These are phyloP conservation scores for Meghimatium bilineatum DNA, from an alignment of 2,888 invertebrate genomes.

Conservation along the genomic window DNA sequence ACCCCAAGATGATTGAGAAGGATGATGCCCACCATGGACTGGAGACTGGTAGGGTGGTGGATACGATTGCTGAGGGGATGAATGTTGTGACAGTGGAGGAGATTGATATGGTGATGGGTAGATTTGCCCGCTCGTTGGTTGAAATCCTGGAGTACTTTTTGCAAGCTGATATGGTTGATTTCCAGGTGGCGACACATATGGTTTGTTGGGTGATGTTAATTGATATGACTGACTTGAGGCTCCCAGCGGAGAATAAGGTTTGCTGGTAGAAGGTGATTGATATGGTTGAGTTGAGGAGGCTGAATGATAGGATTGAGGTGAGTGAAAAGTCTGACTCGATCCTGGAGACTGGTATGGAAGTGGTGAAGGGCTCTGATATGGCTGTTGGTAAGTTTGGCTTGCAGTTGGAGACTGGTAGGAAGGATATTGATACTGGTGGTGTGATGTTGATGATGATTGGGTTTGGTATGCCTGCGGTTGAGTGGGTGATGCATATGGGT, in stretches of 20 bases:
- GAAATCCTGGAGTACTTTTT: neutral
- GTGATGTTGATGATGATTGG: constrained; percentile 24
- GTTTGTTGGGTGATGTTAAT: constrained; percentile 7
- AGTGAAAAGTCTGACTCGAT: constrained; percentile 26
- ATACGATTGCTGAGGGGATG: constrained; percentile 32
- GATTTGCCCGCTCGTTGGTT: constrained; percentile 24
- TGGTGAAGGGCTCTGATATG: constrained; percentile 39
- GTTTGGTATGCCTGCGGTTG: constrained; percentile 33
- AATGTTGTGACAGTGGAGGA: constrained; percentile 11
- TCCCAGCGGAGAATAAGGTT: constrained; percentile 16
- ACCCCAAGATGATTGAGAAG: constrained; percentile 15
- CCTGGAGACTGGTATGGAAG: constrained; percentile 30
- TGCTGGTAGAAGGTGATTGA: constrained; percentile 9
- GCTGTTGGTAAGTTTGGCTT: constrained; percentile 22
- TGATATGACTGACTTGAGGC: constrained; percentile 18
- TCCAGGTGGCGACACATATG: constrained; percentile 28
- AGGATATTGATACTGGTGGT: constrained; percentile 23
- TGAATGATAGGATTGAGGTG: constrained; percentile 39
- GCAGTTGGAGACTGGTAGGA: constrained; percentile 31
- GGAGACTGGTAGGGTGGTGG: constrained; percentile 34
- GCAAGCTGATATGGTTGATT: constrained; percentile 32
- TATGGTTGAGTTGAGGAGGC: constrained; percentile 23
- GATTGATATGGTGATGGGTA: constrained; percentile 41
- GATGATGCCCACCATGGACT: neutral
- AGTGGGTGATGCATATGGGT: constrained; percentile 36